Evolutionary conservation across 2,113 vertebrate genomes (phyloP).

Genomic region (Burhinus oedicnemus): DNA sequence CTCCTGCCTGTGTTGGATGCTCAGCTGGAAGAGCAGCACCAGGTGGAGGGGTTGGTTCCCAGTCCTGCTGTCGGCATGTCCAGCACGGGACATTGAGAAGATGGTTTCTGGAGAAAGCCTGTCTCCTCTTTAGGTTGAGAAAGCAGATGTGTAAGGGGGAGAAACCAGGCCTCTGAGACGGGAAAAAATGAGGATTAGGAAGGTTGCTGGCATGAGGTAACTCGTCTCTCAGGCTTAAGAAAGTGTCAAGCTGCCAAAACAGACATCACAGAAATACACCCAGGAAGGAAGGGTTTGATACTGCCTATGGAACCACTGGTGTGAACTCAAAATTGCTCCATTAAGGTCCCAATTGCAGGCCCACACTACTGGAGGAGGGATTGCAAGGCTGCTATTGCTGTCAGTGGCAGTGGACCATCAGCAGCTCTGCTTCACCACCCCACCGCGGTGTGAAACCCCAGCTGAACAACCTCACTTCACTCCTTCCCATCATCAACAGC

Average conservation of each 20-base stretch:
- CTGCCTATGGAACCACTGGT: not conserved
- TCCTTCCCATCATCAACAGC: not conserved
- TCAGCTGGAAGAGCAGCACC: not conserved
- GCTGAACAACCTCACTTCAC: not conserved
- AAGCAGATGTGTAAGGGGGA: not conserved
- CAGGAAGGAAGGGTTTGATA: not conserved
- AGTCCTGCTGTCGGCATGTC: not conserved
- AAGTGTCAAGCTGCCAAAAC: not conserved
- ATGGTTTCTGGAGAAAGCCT: not conserved
- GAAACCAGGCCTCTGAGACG: not conserved
- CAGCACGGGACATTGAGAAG: fast-evolving
- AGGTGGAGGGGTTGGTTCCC: not conserved
- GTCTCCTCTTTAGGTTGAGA: not conserved
- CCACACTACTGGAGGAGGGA: not conserved
- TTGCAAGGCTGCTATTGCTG: not conserved
- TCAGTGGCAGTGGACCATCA: not conserved
- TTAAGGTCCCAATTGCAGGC: not conserved
- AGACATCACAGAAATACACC: not conserved
- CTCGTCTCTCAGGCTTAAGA: not conserved
- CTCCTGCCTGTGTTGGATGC: not conserved
- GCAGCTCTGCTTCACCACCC: not conserved
- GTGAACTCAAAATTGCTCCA: not conserved
- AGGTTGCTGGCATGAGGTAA: not conserved
- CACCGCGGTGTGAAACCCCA: fast-evolving
- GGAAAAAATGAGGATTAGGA: not conserved